Evolutionary conservation across 1,140 invertebrate species (phyloP), one percentile per base, ranked within the genome.

Genomic region (Brevipalpus yothersi): DNA sequence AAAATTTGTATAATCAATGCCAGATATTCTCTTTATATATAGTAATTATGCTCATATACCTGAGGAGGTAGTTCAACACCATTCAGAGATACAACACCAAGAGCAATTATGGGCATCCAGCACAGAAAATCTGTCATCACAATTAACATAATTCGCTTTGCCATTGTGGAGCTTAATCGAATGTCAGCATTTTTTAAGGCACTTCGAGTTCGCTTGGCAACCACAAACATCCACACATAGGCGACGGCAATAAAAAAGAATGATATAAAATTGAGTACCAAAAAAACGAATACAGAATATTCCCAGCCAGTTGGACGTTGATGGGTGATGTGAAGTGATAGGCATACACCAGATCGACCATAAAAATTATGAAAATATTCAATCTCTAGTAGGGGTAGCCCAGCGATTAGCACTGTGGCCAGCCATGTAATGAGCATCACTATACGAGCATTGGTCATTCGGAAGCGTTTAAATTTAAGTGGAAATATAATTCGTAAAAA

Each of bases 51-150:
- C 31, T 31, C 31, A 31, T 31, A 13, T 43, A 61, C 59, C 39
- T 58, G 59, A 45, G 54, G 49, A 42, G 62, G 59, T 12, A 65
- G 47, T 42, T 43, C n/a, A 10, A 60, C 61, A 0, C 63, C 63
- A 21, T 45, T 41, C 5, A 63, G 41, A 2, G 63, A 63, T 7
- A 57, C 41, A 9, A 63, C 45, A 3, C 63, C 63, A 12, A 63
- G 51, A 19, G 75, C 65, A 41, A 83, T 81, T 31, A 84, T 81
- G 4, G 83, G 83, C 9, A 77, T 73, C 83, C 77, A 78, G 62
- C 76, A 78, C 23, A 71, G 72, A 60, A 76, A 76, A 62, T 78
- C 76, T 0, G 77, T 77, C 56, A 74, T 71, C 1, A 78, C 77
- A 43, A 78, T 74, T 10, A 77, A 61, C 2, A 75, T 74, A 74